A percentile compares a stretch with the other conserved stretches of the same genome.
phyloP scores from a whole-genome alignment of 2,888 invertebrate genomes.

The Rhagophthalmus giganteus region DNA sequence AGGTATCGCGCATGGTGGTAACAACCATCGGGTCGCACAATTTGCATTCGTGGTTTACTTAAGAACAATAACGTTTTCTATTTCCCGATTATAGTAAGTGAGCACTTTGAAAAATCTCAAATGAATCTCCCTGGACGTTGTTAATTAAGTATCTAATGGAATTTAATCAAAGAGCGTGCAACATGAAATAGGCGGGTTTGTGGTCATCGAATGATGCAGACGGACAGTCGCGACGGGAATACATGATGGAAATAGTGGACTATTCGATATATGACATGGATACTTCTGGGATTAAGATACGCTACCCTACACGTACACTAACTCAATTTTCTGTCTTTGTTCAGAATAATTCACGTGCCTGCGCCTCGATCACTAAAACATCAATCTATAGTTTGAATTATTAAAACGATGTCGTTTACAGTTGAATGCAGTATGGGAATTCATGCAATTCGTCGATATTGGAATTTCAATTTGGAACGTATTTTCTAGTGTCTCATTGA shows the following conservation, averaged over 20 bases:
- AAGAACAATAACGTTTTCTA: not conserved
- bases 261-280: constrained; percentile 20
- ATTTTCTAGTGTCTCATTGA: not conserved
- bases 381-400: constrained; percentile 12
- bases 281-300: constrained; percentile 16
- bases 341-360: constrained; percentile 16
- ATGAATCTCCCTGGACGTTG: constrained; percentile 8
- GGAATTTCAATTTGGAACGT: constrained; percentile 1
- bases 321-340: constrained; percentile 21
- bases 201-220: constrained; percentile 20
- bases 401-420: constrained; percentile 10
- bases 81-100: constrained; percentile 9
- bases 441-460: constrained; percentile 2
- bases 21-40: not conserved
- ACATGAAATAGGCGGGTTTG: constrained; percentile 27
- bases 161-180: constrained; percentile 21
- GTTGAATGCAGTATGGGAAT: constrained; percentile 3
- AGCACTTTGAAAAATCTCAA: constrained; percentile 8
- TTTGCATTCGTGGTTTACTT: not conserved
- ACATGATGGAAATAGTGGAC: constrained; percentile 20
- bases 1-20: too few relatives aligned
- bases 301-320: constrained; percentile 11
- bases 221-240: constrained; percentile 21
- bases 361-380: constrained; percentile 13
- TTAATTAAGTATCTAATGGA: constrained; percentile 21